Percentiles rank a stretch among this genome's conserved stretches.
These are phyloP conservation scores for Dorcus hopei DNA, from an alignment of 2,888 invertebrate genomes.

Conservation along the genomic window DNA sequence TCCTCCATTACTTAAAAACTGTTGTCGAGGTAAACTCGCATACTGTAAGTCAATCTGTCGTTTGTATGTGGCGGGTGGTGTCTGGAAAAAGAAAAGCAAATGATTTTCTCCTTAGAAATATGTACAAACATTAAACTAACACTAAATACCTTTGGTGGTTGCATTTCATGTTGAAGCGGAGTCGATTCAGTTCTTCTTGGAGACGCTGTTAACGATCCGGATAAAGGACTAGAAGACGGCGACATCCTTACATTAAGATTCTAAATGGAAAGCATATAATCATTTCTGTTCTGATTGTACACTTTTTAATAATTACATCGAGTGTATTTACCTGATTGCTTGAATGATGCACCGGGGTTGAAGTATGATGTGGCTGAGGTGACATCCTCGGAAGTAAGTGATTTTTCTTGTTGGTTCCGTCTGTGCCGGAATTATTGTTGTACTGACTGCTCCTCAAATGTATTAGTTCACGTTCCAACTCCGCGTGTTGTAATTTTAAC, in stretches of 20 bases:
- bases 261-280: background rate
- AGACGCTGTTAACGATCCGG: slow-evolving; percentile 32
- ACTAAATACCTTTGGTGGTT: slow-evolving; percentile 40
- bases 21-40: slow-evolving; percentile 74
- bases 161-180: slow-evolving; percentile 28
- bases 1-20: slow-evolving; percentile 52
- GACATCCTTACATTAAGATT: slow-evolving; percentile 40
- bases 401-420: slow-evolving; percentile 16
- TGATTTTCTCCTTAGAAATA: background rate
- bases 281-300: background rate
- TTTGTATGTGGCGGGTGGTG: slow-evolving; percentile 72
- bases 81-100: slow-evolving; percentile 49
- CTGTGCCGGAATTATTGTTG: slow-evolving; percentile 35
- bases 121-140: background rate
- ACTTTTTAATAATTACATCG: too few species aligned
- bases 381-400: slow-evolving; percentile 41
- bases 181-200: slow-evolving; percentile 37
- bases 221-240: slow-evolving; percentile 51
- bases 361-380: slow-evolving; percentile 47
- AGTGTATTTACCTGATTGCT: slow-evolving; percentile 35
- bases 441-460: slow-evolving; percentile 62
- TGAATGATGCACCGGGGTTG: slow-evolving; percentile 46
- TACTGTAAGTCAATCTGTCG: slow-evolving; percentile 75
- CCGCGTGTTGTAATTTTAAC: slow-evolving; percentile 80
- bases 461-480: slow-evolving; percentile 82